Evolutionary conservation across 2,113 vertebrate genomes (phyloP).

Genomic region (Megaleporinus macrocephalus): DNA sequence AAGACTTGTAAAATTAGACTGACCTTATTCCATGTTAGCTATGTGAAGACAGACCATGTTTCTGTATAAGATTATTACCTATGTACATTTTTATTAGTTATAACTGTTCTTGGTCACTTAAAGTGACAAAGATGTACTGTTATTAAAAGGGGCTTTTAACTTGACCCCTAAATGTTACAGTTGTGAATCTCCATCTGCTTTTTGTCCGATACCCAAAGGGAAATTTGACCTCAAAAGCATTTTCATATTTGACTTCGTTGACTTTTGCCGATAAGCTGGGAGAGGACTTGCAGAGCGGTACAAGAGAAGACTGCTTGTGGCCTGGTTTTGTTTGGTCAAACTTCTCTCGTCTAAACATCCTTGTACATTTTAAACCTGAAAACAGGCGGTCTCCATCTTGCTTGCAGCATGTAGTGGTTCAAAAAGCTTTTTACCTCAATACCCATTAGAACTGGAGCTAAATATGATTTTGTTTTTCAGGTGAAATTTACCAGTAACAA

Average conservation of each 20-base stretch:
- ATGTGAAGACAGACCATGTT: neutral
- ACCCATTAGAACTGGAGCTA: neutral
- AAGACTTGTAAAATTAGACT: neutral
- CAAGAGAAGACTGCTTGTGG: neutral
- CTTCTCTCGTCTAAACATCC: too few relatives aligned
- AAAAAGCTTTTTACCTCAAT: neutral
- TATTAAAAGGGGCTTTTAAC: neutral
- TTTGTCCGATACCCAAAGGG: neutral
- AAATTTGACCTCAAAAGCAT: neutral
- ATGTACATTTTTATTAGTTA: neutral
- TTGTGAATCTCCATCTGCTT: neutral
- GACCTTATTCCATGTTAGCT: neutral
- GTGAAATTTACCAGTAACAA: neutral
- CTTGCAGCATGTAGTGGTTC: neutral
- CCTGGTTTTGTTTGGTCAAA: neutral
- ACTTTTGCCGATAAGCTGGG: neutral
- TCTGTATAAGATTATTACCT: neutral
- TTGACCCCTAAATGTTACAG: neutral
- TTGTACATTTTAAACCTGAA: neutral
- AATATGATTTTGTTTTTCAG: conserved; percentile 5
- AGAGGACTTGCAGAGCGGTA: neutral
- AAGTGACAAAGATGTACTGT: neutral
- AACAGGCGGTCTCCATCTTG: neutral
- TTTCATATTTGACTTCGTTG: neutral
- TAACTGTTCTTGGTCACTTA: neutral